Evolutionary conservation across 2,797 vertebrate species (phyloP), one percentile per base, ranked within the genome.

Genomic region (Tenualosa ilisha): DNA sequence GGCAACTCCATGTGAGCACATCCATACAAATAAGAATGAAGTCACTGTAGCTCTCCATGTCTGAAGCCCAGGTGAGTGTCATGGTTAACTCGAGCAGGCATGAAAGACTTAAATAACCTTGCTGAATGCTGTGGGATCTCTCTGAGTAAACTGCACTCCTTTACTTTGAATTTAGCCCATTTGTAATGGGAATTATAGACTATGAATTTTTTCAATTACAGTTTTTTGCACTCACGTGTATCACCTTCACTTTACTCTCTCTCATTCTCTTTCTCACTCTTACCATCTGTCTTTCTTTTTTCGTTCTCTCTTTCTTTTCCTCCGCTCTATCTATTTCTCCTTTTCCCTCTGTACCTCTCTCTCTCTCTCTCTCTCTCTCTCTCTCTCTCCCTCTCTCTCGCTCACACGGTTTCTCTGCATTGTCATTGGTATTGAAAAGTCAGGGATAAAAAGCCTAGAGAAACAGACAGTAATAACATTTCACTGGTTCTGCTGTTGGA

Each of bases 391-490:
- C 9, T 37, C 11, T 3, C 65, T 37, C 65, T 37, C 11, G 0
- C 26, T 15, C 31, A 26, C 12, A 37, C 65, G 1, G 50, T 51
- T 5, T 72, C 63, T 31, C 0, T 72, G n/a, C 59, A 2, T 63
- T 63, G 8, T n/a, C 59, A 63, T 24, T 7, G 3, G n/a, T n/a
- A 24, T 63, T 63, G 6, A 63, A 63, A 63, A 24, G n/a, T 5
- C 31, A 0, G 1, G 65, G 59, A 24, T 15, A 17, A 46, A 22
- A 46, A 43, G 72, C 72, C 72, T 75, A 75, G 37, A 75, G 68
- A 75, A 75, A 6, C 68, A 79, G 37, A 79, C 40, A 22, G 72
- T 46, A 79, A 46, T 79, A 79, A 46, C 72, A n/a, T 79, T 79
- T 79, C 1, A n/a, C 37, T 46, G 72, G 37, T 79, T 43, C 72